Evolutionary conservation across 2,113 vertebrate species (phyloP).

Genomic region (Neopipo cinnamomea): DNA sequence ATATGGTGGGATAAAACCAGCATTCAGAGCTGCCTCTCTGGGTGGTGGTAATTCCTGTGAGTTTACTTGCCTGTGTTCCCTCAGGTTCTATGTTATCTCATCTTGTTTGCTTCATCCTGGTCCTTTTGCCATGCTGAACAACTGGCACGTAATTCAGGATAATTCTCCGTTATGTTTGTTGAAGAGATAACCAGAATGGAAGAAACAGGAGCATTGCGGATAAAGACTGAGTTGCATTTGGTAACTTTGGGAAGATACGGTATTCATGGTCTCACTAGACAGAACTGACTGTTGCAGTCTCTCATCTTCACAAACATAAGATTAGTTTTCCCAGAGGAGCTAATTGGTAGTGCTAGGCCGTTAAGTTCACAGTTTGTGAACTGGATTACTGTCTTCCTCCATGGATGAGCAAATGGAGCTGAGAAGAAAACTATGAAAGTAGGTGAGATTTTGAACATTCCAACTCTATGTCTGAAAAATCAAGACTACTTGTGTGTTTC

Average conservation of each 20-base stretch:
- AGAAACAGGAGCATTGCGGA: background rate
- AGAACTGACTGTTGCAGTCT: background rate
- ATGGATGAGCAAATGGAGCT: background rate
- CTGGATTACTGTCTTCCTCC: background rate
- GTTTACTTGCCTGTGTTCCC: background rate
- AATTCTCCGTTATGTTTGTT: background rate
- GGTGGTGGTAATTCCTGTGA: background rate
- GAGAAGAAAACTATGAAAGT: background rate
- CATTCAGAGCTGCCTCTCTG: background rate
- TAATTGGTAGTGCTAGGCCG: background rate
- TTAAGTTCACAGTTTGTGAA: background rate
- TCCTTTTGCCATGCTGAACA: background rate
- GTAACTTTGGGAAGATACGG: background rate
- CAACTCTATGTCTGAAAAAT: background rate
- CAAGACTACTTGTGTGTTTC: background rate
- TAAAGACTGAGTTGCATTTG: background rate
- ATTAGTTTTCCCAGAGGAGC: background rate
- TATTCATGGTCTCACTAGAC: accelerated
- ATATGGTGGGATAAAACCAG: background rate
- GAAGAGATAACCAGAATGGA: background rate
- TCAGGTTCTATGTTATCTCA: background rate
- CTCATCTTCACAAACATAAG: background rate
- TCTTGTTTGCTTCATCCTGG: background rate
- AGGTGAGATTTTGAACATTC: background rate
- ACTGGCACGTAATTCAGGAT: background rate